Base-by-base conservation (phyloP, 1,140 invertebrate genomes). In the Papilio helenus region DNA sequence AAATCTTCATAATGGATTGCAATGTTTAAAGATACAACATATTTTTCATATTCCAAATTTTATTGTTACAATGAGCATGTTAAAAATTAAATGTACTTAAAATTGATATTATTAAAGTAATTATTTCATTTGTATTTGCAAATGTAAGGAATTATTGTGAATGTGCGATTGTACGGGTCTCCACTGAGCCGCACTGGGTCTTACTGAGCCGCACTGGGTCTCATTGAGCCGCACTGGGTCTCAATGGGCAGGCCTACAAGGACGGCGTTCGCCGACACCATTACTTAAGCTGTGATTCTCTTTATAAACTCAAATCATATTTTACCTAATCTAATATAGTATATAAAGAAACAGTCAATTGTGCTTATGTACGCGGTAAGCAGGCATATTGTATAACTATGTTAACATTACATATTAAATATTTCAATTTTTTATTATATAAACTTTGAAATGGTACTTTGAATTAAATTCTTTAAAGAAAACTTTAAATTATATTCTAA, bases 241-340 rank as follows among this genome's bases (percentile, higher is more conserved):
- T 90, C 88, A 87, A 79, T 78, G 81, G 81, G 78, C 79, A 84
- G 85, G 85, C 88, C 88, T 89, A 88, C 73, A 82, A 73, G 79
- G 39, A 87, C 83, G 90, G 90, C 90, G 88, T 92, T 88, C 84
- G 81, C 85, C 81, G 89, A 90, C 88, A 91, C 87, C 87, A 90
- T 87, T 87, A 90, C 87, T 89, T 88, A 87, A 88, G 87, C 92
- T 93, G 92, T 93, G 92, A 93, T 93, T 91, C 86, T 91, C 86
- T 93, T 90, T 93, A 93, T 89, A 93, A 91, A 91, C 88, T 90
- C 88, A 87, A 85, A 86, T 91, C 85, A 85, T 92, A 89, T 90
- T 89, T 77, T 77, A 76, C 29, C 18, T 77, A 77, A 39, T 65
- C 84, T 90, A 88, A 82, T 86, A 79, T 87, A 84, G 76, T 82